Evolutionary conservation across 1,140 invertebrate genomes (phyloP), one percentile per base, ranked within the genome.

Genomic region (Phthorimaea operculella): DNA sequence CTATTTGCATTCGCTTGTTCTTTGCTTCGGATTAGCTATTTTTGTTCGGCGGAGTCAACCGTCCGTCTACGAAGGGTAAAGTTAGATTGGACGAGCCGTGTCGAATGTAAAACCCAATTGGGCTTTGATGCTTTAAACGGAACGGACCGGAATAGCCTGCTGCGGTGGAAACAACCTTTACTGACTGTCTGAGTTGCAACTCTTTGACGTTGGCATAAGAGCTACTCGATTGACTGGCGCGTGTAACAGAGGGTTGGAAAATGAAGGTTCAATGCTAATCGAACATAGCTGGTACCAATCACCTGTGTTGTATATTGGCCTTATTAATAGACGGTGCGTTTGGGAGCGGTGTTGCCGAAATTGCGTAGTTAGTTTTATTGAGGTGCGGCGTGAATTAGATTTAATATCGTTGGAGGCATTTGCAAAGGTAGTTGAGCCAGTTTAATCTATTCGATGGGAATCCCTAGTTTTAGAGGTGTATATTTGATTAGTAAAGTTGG

Each of bases 111-210:
- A 39, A 39, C 61, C 72, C 74, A 80, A 80, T 80, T 74, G 77
- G 64, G 73, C 75, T 74, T 75, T 75, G 71, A 76, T 74, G 74
- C 71, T 74, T 74, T 72, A 76, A 77, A 74, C 72, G 69, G 66
- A 59, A 64, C 36, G n/a, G 36, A 39, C 36, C 36, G 36, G 72
- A 76, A 76, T 72, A 75, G 68, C 69, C 66, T 66, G 63, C 45
- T 47, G 45, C 10, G 45, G 11, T 15, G 14, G 45, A 15, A 10
- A 15, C 14, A 15, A 47, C 16, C 36, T 39, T 3, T 14, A 47
- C 68, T 58, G 59, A 62, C 57, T 63, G 66, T 59, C 52, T 50
- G 57, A 57, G 60, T 58, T 44, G 57, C 57, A 61, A 66, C 52
- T 42, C 36, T 39, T 39, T 39, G 8, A 15, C 45, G 8, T 47